Base-by-base conservation (phyloP, 2,888 invertebrate genomes). In the Epirrita christyi region DNA sequence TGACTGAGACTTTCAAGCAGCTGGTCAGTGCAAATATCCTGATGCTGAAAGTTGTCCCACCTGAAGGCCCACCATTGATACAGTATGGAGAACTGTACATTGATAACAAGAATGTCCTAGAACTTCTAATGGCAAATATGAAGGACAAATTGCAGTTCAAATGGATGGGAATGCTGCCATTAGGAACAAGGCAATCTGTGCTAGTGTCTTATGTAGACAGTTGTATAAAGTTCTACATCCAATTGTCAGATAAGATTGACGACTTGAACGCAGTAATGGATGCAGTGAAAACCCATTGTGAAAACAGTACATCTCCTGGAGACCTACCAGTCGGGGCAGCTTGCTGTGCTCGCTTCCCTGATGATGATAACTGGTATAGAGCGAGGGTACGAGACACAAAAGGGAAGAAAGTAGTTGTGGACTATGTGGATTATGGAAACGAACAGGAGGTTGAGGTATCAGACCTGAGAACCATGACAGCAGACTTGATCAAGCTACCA, bases 361-460 rank as follows among this genome's bases (percentile, higher is more conserved):
- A 89, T 46, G 97, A 97, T 83, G 93, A 93, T 29, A 95, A 96
- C 75, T 99, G 98, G 98, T 99, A 99, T 82, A 93, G 99, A 66
- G 98, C 97, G 0, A 93, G 94, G 76, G 94, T 98, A 7, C 92
- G 95, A 61, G 93, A 94, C 38, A 85, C 94, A 4, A 92, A 93
- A 32, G 92, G 89, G 1, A 91, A 91, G 5, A 93, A 93, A 60
- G 93, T 95, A 0, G 87, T 94, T 53, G 96, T 99, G 0, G 92
- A 95, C 2, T 99, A 98, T 86, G 95, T 99, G 11, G 99, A 99
- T 88, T 99, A 97, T 88, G 99, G 99, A 6, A 99, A 99, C 85
- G 96, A 97, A 73, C 98, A 98, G 78, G 93, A 93, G n/a, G 94
- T 97, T 0, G 82, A 93, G 6, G 79, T 92, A 0, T 86, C 92